A percentile compares a stretch with the other conserved stretches of the same genome.
phyloP scores from a whole-genome alignment of 2,113 vertebrate genomes.

The Pseudolaguvia tuberculata region DNA sequence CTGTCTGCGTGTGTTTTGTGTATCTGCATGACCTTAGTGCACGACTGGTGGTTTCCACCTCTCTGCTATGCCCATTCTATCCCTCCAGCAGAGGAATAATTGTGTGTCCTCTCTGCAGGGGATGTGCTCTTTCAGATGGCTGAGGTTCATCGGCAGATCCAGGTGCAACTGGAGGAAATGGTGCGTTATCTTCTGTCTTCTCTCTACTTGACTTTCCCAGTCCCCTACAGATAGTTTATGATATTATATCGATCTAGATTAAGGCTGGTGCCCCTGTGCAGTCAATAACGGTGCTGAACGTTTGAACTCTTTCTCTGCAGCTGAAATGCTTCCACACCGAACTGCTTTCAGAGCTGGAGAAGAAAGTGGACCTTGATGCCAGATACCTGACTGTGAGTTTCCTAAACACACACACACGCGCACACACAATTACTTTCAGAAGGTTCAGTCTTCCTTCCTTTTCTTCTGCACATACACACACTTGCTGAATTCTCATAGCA shows the following conservation, averaged over 20 bases:
- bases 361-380: conserved; percentile 96
- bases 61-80: background rate
- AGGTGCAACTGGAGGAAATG: conserved; percentile 97
- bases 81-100: background rate
- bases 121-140: conserved; percentile 99
- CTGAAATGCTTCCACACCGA: conserved; percentile 97
- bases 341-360: conserved; percentile 91
- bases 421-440: background rate
- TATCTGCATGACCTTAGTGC: conserved; percentile 64
- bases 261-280: background rate
- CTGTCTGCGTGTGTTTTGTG: conserved; percentile 42
- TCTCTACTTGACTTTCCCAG: background rate
- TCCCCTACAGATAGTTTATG: background rate
- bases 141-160: conserved; percentile 97
- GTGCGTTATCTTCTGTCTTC: conserved; percentile 70
- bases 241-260: background rate
- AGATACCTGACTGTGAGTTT: conserved; percentile 91
- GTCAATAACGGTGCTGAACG: background rate
- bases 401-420: background rate
- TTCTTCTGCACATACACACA: background rate
- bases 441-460: too few relatives aligned
- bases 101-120: conserved; percentile 69
- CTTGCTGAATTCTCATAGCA: too few relatives aligned
- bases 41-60: conserved; percentile 43
- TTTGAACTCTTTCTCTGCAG: conserved; percentile 59